A percentile compares a stretch with the other conserved stretches of the same genome.
These are phyloP conservation scores for Calephelis virginiensis DNA, from an alignment of 1,140 invertebrate species.

Conservation along the genomic window DNA sequence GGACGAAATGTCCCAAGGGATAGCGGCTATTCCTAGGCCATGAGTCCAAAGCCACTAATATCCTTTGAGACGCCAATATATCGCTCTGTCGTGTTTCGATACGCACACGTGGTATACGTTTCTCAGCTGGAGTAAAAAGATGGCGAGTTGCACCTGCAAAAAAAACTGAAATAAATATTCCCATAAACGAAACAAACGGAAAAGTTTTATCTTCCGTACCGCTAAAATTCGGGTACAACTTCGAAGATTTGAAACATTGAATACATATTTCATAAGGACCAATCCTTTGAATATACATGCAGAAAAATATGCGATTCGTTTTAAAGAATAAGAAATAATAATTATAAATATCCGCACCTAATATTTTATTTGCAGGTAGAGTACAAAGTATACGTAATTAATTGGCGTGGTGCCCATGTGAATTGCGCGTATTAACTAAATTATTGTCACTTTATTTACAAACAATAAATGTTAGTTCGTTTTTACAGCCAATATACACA, in stretches of 20 bases:
- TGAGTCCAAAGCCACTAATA: conserved; percentile 94
- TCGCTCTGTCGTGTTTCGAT: conserved; percentile 95
- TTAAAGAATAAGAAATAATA: conserved; percentile 2
- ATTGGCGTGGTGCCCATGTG: not conserved
- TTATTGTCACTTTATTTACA: too few relatives aligned
- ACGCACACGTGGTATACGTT: conserved; percentile 92
- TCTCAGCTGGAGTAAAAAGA: conserved; percentile 94
- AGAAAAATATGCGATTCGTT: not conserved
- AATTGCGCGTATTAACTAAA: conserved; percentile 2
- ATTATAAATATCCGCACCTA: not conserved
- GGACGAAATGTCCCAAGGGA: conserved; percentile 91
- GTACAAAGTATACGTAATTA: not conserved
- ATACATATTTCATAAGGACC: not conserved
- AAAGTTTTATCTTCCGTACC: not conserved
- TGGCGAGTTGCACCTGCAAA: conserved; percentile 84
- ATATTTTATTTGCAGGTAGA: not conserved
- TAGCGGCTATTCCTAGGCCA: conserved; percentile 93
- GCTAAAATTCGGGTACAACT: conserved; percentile 1
- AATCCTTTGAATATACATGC: not conserved
- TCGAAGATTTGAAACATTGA: not conserved
- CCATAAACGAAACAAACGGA: not conserved
- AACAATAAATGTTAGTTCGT: too few relatives aligned
- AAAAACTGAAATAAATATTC: conserved; percentile 12
- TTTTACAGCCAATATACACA: too few relatives aligned
- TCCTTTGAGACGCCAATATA: conserved; percentile 88